These are phyloP conservation scores for Conomelus anceps DNA, from an alignment of 2,888 invertebrate species.

Conservation along the genomic window DNA sequence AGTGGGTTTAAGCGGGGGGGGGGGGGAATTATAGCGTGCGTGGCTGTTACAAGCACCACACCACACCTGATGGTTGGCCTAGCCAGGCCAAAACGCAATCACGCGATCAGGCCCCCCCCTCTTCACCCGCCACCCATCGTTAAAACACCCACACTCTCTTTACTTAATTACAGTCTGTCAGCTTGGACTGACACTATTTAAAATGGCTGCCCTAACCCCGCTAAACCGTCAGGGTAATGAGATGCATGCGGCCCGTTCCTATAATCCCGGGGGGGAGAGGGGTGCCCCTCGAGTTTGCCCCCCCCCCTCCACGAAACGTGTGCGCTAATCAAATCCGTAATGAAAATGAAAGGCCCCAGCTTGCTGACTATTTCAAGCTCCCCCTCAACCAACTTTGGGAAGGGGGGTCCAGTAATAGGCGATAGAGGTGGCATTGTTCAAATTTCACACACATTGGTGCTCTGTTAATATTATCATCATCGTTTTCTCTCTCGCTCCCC, in stretches of 20 bases:
- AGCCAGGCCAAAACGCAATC: no score
- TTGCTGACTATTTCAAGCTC: background rate
- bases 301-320: no score
- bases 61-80: background rate
- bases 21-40: background rate
- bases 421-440: background rate
- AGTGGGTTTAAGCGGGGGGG: background rate
- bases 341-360: background rate
- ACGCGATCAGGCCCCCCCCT: conserved; percentile 31
- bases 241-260: conserved; percentile 1
- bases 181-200: conserved; percentile 23
- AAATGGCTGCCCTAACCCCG: conserved; percentile 28
- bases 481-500: background rate
- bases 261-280: background rate
- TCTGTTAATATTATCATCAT: background rate
- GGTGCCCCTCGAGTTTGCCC: no score
- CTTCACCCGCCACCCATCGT: conserved; percentile 33
- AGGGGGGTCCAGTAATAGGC: no score
- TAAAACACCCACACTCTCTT: conserved; percentile 31
- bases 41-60: background rate
- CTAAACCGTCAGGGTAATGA: conserved; percentile 3
- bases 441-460: background rate
- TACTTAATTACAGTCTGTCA: conserved; percentile 17
- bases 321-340: background rate
- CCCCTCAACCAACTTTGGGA: no score